Evolutionary conservation across 2,797 vertebrate species (phyloP).

Genomic region (Mormyrus hasselquistii): DNA sequence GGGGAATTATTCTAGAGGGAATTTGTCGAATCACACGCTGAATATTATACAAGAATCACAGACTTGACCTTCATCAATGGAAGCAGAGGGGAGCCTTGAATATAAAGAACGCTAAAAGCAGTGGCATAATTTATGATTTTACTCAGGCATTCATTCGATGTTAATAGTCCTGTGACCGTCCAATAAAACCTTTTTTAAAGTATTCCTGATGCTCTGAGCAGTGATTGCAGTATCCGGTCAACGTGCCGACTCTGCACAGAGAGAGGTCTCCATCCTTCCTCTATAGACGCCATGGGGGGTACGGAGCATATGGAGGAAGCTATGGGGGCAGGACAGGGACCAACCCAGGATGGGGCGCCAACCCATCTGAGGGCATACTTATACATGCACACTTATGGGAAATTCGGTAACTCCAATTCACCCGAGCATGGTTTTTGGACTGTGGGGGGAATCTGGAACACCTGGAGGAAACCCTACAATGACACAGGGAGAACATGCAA

Average conservation of each 20-base stretch:
- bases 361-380: neutral
- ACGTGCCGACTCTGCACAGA: neutral
- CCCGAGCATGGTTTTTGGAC: neutral
- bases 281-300: neutral
- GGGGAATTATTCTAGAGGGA: neutral
- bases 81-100: neutral
- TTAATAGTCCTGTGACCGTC: neutral
- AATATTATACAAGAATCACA: neutral
- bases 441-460: neutral
- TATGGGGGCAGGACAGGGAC: neutral
- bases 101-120: neutral
- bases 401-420: neutral
- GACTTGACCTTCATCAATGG: neutral
- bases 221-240: neutral
- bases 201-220: neutral
- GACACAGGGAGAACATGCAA: neutral
- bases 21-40: neutral
- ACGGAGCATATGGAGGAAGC: neutral
- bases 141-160: neutral
- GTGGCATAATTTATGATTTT: neutral
- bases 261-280: neutral
- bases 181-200: neutral
- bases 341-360: neutral
- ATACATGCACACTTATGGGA: neutral
- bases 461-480: neutral